A percentile compares a stretch with the other conserved stretches of the same genome.
These are phyloP conservation scores for Colletes gigas DNA, from an alignment of 1,140 invertebrate species.

Conservation along the genomic window DNA sequence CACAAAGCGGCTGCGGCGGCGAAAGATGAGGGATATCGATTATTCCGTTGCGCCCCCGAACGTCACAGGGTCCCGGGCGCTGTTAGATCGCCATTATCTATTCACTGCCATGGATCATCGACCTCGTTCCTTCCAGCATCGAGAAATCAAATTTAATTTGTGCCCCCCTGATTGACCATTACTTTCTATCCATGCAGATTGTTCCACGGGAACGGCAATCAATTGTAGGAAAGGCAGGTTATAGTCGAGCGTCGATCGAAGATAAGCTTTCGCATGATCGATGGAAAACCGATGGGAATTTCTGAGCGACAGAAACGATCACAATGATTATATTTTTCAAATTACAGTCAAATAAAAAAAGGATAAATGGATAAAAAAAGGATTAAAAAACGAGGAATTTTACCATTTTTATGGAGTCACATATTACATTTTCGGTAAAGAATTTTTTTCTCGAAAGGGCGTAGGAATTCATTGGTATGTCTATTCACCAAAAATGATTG, in stretches of 20 bases:
- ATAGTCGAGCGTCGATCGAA: neutral
- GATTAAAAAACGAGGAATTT: too few species aligned
- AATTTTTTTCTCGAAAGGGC: too few species aligned
- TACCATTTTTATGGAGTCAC: too few species aligned
- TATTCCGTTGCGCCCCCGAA: slow-evolving; percentile 25
- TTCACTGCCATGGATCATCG: slow-evolving; percentile 37
- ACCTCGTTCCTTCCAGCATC: slow-evolving; percentile 42
- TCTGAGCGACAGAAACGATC: slow-evolving; percentile 6
- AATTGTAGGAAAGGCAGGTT: neutral
- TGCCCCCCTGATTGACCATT: slow-evolving; percentile 27
- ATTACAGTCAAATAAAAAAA: too few species aligned
- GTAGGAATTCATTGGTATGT: too few species aligned
- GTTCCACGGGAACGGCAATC: slow-evolving; percentile 28
- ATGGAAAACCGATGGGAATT: slow-evolving; percentile 14
- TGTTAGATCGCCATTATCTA: slow-evolving; percentile 17
- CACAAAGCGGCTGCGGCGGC: slow-evolving; percentile 37
- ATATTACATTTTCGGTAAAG: too few species aligned
- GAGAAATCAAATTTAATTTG: slow-evolving; percentile 59
- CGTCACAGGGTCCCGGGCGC: too few species aligned
- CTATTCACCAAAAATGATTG: too few species aligned
- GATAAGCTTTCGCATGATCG: slow-evolving; percentile 14
- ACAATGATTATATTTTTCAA: too few species aligned
- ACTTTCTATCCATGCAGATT: slow-evolving; percentile 36
- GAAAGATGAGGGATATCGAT: slow-evolving; percentile 53
- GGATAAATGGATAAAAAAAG: too few species aligned